A percentile compares a stretch with the other conserved stretches of the same genome.
phyloP scores from a whole-genome alignment of 2,797 vertebrate genomes.

The Brachyrhaphis roseni region DNA sequence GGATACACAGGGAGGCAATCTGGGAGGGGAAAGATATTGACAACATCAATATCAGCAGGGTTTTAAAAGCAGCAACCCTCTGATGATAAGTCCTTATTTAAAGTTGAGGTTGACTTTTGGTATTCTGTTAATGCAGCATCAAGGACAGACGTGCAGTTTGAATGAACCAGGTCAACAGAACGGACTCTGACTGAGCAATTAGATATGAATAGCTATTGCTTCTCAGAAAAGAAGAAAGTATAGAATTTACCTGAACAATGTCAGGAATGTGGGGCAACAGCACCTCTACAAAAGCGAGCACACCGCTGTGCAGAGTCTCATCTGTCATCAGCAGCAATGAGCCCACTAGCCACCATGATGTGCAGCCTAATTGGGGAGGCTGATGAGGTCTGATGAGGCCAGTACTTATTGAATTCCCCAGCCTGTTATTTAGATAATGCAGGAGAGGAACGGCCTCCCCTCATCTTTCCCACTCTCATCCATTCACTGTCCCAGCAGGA shows the following conservation, averaged over 20 bases:
- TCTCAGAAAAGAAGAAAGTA: neutral
- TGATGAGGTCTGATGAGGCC: constrained; percentile 79
- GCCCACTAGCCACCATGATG: constrained; percentile 64
- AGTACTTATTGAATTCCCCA: constrained; percentile 77
- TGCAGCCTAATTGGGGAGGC: constrained; percentile 70
- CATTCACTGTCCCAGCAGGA: constrained; percentile 68
- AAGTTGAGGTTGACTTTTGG: constrained; percentile 18
- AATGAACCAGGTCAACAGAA: constrained; percentile 10
- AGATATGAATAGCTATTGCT: constrained; percentile 24
- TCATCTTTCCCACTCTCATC: constrained; percentile 63
- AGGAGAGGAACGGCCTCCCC: constrained; percentile 57
- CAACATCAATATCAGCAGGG: constrained; percentile 54
- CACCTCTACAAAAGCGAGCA: constrained; percentile 30
- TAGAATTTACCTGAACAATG: constrained; percentile 22
- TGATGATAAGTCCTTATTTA: constrained; percentile 40
- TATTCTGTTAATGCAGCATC: constrained; percentile 33
- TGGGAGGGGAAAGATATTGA: constrained; percentile 62
- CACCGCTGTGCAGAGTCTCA: constrained; percentile 42
- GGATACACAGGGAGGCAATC: constrained; percentile 53
- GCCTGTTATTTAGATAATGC: constrained; percentile 76
- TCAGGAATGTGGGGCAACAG: constrained; percentile 33
- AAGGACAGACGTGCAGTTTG: constrained; percentile 35
- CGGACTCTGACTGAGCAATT: constrained; percentile 5
- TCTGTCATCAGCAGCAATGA: constrained; percentile 72
- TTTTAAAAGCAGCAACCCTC: constrained; percentile 27